These are phyloP conservation scores for Tetrapedia diversipes DNA, from an alignment of 2,888 invertebrate species.

Conservation along the genomic window DNA sequence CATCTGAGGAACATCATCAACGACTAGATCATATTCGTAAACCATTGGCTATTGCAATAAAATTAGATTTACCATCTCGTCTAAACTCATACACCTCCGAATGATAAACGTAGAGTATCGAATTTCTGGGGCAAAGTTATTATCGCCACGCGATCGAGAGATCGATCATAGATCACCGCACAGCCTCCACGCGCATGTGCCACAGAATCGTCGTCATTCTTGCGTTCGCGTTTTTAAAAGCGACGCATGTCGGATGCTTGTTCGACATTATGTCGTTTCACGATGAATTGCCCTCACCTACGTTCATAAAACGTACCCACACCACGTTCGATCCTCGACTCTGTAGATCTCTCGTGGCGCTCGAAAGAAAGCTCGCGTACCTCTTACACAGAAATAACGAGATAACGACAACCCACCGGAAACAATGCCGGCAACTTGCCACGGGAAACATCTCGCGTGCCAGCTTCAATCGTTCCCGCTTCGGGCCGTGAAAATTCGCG, in stretches of 20 bases:
- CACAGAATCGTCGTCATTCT: constrained; percentile 37
- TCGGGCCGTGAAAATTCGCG: constrained; percentile 24
- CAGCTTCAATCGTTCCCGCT: constrained; percentile 25
- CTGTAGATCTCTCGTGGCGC: constrained; percentile 38
- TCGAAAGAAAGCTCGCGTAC: background rate
- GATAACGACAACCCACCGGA: constrained; percentile 41
- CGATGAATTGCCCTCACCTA: constrained; percentile 59
- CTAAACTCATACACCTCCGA: background rate
- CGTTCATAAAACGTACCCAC: constrained; percentile 64
- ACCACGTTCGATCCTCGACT: constrained; percentile 35
- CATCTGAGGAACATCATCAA: no score
- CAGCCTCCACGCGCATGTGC: constrained; percentile 52
- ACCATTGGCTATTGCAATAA: background rate
- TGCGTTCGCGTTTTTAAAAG: constrained; percentile 46
- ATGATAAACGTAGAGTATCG: background rate
- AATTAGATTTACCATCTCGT: background rate
- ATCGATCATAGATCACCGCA: constrained; percentile 27
- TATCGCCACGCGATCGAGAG: constrained; percentile 9
- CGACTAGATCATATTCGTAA: no score
- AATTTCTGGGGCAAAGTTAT: background rate
- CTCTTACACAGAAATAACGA: background rate
- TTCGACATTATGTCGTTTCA: constrained; percentile 47
- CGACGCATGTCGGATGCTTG: constrained; percentile 48
- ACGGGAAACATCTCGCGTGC: constrained; percentile 38
- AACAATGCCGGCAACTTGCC: background rate